Evolutionary conservation across 30 jellyfish, hydroid and myxozoan species (phyloP).

Genomic region (Rhopilema esculentum): DNA sequence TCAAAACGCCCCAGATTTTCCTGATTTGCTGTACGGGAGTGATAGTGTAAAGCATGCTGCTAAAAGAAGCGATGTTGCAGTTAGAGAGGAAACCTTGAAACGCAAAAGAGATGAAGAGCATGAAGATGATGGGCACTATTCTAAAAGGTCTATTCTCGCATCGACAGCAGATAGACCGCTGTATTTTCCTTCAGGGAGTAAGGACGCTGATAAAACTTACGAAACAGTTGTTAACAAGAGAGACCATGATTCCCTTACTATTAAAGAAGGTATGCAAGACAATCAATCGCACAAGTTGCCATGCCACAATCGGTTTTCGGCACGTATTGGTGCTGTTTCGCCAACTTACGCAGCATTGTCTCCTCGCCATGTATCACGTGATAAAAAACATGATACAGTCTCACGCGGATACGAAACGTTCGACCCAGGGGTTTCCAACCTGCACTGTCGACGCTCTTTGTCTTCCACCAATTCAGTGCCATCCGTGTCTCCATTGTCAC

Average conservation of each 20-base stretch:
- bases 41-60: not conserved
- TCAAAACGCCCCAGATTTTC: not conserved
- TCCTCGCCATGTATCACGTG: not conserved
- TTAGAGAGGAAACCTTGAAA: not conserved
- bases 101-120: not conserved
- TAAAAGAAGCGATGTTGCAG: not conserved
- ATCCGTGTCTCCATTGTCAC: constrained; percentile 32
- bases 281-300: not conserved
- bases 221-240: not conserved
- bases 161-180: not conserved
- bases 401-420: not conserved
- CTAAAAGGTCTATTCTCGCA: not conserved
- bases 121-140: not conserved
- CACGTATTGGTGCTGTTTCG: not conserved
- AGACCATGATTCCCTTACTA: not conserved
- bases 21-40: not conserved
- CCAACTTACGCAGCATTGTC: not conserved
- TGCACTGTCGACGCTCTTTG: constrained; percentile 13
- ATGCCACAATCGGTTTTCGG: not conserved
- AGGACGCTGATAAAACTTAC: not conserved
- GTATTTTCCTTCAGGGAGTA: not conserved
- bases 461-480: constrained; percentile 21
- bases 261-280: not conserved
- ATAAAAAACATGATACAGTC: not conserved
- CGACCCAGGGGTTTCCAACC: not conserved